Conservation (phyloP, 2,113 vertebrate species). For the Loxodonta africana region DNA sequence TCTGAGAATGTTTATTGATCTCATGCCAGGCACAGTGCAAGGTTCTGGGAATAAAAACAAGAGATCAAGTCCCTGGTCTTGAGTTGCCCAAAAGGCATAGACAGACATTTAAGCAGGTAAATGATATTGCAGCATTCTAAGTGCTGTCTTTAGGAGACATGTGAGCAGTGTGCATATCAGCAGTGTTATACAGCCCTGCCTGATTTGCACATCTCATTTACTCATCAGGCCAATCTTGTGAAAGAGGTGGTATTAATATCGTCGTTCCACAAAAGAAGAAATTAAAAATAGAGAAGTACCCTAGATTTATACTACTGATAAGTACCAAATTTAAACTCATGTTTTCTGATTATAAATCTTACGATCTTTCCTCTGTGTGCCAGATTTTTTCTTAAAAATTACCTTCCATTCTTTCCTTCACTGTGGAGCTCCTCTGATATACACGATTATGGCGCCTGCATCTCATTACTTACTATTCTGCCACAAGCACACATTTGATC, state of each 20-base stretch:
- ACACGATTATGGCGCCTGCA: neutral
- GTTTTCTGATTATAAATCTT: neutral
- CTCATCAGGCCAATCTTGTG: neutral
- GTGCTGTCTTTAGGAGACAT: neutral
- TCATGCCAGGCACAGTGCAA: neutral
- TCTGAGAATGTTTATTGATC: neutral
- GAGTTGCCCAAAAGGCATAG: neutral
- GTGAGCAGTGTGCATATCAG: neutral
- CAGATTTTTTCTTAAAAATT: neutral
- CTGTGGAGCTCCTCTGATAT: neutral
- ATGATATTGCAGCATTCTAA: neutral
- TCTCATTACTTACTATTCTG: neutral
- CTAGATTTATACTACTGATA: constrained; percentile 14
- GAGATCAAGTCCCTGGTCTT: neutral
- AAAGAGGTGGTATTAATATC: neutral
- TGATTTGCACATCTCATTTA: neutral
- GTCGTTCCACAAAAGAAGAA: constrained; percentile 26
- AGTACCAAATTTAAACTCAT: neutral
- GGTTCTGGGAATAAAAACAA: neutral
- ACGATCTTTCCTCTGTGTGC: neutral
- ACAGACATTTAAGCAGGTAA: neutral
- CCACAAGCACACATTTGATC: neutral
- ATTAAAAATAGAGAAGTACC: neutral
- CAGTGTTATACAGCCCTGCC: neutral
- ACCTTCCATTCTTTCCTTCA: neutral